Percentiles rank a stretch among this genome's conserved stretches.
Conservation (phyloP, 2,797 vertebrate genomes). For the Scarus forsteni region DNA sequence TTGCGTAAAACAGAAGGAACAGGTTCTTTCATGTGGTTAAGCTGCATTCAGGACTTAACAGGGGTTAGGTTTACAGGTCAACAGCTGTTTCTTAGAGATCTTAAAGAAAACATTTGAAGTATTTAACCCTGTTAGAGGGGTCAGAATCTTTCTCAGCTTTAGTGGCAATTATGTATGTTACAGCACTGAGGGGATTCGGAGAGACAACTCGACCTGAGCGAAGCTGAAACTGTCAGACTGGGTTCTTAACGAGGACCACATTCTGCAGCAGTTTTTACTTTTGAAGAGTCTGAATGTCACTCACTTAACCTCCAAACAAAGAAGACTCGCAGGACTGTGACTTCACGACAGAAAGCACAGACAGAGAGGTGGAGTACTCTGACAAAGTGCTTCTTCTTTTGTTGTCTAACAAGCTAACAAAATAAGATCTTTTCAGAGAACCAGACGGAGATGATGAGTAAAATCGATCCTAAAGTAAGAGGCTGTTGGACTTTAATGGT, state of each 20-base stretch:
- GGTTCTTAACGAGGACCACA: slow-evolving; percentile 48
- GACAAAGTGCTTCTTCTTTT: slow-evolving; percentile 1
- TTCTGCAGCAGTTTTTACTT: slow-evolving; percentile 35
- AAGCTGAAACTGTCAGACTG: slow-evolving; percentile 56
- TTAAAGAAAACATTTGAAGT: slow-evolving; percentile 62
- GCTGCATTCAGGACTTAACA: slow-evolving; percentile 39
- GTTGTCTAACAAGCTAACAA: slow-evolving; percentile 11
- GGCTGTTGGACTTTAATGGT: slow-evolving; percentile 23
- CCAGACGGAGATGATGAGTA: slow-evolving; percentile 1
- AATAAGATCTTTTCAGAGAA: slow-evolving; percentile 34
- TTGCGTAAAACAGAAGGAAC: slow-evolving; percentile 15
- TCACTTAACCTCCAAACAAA: slow-evolving; percentile 39
- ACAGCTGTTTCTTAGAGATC: slow-evolving; percentile 46
- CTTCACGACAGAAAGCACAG: background rate
- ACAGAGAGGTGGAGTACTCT: background rate
- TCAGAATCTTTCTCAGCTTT: slow-evolving; percentile 44
- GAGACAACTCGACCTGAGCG: slow-evolving; percentile 57
- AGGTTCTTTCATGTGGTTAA: slow-evolving; percentile 44
- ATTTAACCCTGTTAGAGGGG: slow-evolving; percentile 67
- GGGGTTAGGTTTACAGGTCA: slow-evolving; percentile 64
- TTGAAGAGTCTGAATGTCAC: slow-evolving; percentile 11
- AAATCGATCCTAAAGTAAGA: slow-evolving; percentile 33
- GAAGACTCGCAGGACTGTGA: background rate
- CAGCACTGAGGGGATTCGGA: slow-evolving; percentile 42
- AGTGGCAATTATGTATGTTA: slow-evolving; percentile 60